Conservation (phyloP, 2,113 vertebrate genomes). For the Vidua chalybeata region DNA sequence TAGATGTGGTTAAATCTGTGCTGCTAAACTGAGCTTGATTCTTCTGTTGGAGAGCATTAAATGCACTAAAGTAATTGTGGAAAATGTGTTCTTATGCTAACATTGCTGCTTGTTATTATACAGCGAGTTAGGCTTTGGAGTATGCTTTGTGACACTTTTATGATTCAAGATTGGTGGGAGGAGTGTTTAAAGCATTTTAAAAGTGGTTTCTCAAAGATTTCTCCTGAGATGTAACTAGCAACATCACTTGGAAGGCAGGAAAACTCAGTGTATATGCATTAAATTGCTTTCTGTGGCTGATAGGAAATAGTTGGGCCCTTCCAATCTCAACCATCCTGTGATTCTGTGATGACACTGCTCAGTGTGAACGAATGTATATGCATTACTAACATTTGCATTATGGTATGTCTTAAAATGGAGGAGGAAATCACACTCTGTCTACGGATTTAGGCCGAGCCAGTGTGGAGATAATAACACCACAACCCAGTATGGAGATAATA, state of each 20-base stretch:
- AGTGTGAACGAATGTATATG: neutral
- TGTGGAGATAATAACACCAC: neutral
- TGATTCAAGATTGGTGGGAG: conserved; percentile 22
- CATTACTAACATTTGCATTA: neutral
- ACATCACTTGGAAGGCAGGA: neutral
- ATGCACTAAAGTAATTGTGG: neutral
- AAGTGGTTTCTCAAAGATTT: conserved; percentile 2
- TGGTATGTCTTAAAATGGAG: neutral
- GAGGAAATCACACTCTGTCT: neutral
- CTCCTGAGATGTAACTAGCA: neutral
- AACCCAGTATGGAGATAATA: neutral
- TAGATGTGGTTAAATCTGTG: conserved; percentile 47
- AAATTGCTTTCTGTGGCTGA: neutral
- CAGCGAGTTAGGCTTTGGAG: neutral
- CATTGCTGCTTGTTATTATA: conserved; percentile 5
- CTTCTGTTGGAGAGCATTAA: conserved; percentile 18
- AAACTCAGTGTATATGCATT: neutral
- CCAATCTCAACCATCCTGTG: neutral
- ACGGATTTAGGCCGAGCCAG: neutral
- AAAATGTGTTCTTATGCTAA: conserved; percentile 29
- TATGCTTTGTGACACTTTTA: conserved; percentile 27
- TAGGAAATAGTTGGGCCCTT: neutral
- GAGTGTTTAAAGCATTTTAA: conserved; percentile 19
- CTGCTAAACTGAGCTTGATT: conserved; percentile 31
- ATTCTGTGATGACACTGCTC: neutral